Evolutionary conservation across 2,797 vertebrate species (phyloP), one percentile per base, ranked within the genome.

Genomic region (Phrynocephalus forsythii): DNA sequence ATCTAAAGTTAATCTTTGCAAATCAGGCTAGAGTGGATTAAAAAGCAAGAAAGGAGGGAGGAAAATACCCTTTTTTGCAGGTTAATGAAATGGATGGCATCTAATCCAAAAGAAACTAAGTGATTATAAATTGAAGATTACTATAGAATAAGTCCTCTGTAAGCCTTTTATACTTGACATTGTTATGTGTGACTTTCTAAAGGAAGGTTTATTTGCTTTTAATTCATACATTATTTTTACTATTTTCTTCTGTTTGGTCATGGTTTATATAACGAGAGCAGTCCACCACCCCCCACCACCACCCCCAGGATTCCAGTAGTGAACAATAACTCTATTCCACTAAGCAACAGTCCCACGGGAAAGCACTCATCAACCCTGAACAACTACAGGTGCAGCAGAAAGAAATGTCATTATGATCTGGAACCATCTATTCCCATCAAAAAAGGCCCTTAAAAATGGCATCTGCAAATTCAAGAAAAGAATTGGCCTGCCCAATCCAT

Each of bases 31-130:
- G 84, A 94, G 90, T 92, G 79, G 92, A 95, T 96, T 96, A 96
- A 96, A 93, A 93, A 87, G 60, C 81, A 93, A 95, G 93, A 93
- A 94, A 94, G 92, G 72, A 88, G 26, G 28, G 20, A 10, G 78
- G 26, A 15, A 76, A 88, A 95, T 95, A 91, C 80, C 91, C 92
- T 84, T 92, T 92, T 87, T 81, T 89, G 52, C 93, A 96, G 92
- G 91, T 96, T 96, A 96, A 96, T 95, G 93, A 95, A 96, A 96
- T 94, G 87, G 86, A 90, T 89, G 88, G 88, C 79, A 92, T 95
- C 94, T 96, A 95, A 94, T 96, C 95, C 93, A 92, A 94, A 95
- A 95, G 94, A 94, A 96, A 94, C 84, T 90, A 94, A 94, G 89
- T 91, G 90, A 95, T 95, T 94, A 84, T 91, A 93, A 94, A 93